phyloP scores from a whole-genome alignment of 2,113 vertebrate species.

The Gymnogyps californianus region DNA sequence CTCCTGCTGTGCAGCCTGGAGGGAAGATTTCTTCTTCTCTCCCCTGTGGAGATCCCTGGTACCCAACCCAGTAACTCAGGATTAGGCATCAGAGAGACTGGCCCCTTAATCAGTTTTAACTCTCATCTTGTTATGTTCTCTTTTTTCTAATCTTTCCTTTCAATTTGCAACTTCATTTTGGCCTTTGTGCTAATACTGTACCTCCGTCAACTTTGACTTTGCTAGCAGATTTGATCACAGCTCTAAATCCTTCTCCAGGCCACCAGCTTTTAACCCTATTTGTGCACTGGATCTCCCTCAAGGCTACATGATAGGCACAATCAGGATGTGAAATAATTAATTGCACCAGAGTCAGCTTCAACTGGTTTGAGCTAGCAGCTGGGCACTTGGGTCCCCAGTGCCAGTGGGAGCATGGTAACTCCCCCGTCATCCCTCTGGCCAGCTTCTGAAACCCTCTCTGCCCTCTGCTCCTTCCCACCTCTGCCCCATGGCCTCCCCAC shows the following conservation, averaged over 20 bases:
- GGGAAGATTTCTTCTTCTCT: conserved; percentile 38
- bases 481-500: background rate
- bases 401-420: background rate
- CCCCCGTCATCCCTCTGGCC: background rate
- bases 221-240: conserved; percentile 11
- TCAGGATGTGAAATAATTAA: background rate
- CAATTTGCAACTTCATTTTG: conserved; percentile 39
- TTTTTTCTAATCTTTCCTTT: conserved; percentile 16
- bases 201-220: background rate
- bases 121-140: conserved; percentile 13
- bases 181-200: conserved; percentile 26
- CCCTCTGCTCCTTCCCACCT: background rate
- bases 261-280: conserved; percentile 31
- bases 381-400: background rate
- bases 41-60: background rate
- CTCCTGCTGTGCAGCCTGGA: conserved; percentile 46
- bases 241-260: conserved; percentile 30
- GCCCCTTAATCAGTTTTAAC: conserved; percentile 54
- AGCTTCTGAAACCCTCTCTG: background rate
- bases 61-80: background rate
- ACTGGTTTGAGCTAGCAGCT: background rate
- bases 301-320: background rate
- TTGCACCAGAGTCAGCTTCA: background rate
- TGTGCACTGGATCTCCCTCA: background rate
- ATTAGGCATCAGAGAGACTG: conserved; percentile 26